Percentiles rank a stretch among this genome's conserved stretches.
phyloP scores from a whole-genome alignment of 2,797 vertebrate genomes.

The Sciurus vulgaris region DNA sequence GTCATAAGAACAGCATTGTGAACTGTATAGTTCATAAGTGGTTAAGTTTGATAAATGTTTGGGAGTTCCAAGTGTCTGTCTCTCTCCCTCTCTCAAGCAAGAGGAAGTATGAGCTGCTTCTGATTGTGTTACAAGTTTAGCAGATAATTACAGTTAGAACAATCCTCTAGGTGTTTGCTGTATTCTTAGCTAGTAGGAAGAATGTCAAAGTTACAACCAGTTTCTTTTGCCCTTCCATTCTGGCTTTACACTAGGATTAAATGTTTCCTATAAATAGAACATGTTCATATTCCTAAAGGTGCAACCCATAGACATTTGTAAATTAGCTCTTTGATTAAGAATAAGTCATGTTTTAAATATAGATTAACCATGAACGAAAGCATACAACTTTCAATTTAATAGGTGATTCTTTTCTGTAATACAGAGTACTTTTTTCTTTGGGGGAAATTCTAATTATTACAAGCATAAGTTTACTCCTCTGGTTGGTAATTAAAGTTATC shows the following conservation, averaged over 20 bases:
- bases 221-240: conserved; percentile 47
- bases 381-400: conserved; percentile 16
- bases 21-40: neutral
- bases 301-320: conserved; percentile 39
- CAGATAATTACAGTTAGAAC: conserved; percentile 50
- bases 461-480: conserved; percentile 52
- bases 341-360: conserved; percentile 72
- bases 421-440: neutral
- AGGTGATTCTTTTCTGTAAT: neutral
- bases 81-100: neutral
- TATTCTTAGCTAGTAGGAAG: conserved; percentile 48
- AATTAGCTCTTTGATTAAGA: conserved; percentile 56
- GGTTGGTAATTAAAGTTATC: conserved; percentile 63
- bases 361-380: conserved; percentile 36
- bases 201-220: conserved; percentile 3
- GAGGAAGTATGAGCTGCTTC: neutral
- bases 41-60: neutral
- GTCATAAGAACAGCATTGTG: neutral
- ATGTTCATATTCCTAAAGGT: conserved; percentile 43
- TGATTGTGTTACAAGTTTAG: conserved; percentile 27
- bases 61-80: neutral
- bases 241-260: conserved; percentile 47
- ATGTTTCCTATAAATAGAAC: conserved; percentile 68
- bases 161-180: conserved; percentile 3
- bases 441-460: conserved; percentile 55